Evolutionary conservation across 2,888 invertebrate genomes (phyloP).

Genomic region (Dasysyrphus tricinctus): DNA sequence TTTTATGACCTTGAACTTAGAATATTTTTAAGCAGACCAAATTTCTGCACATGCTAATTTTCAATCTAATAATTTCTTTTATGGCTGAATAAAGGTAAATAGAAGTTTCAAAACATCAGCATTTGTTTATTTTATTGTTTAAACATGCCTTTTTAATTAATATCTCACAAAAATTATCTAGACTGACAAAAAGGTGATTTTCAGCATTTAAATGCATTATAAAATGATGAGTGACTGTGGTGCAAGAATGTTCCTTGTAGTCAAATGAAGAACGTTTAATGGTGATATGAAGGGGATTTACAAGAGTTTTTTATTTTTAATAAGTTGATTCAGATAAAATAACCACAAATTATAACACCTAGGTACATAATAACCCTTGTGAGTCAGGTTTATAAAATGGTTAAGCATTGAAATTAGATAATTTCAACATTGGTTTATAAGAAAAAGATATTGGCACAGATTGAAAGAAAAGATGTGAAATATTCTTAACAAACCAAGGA

Average conservation of each 20-base stretch:
- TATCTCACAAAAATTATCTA: constrained; percentile 30
- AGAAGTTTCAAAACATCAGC: not conserved
- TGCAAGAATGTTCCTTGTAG: not conserved
- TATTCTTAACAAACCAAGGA: too few species aligned
- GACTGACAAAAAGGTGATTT: not conserved
- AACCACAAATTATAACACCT: too few species aligned
- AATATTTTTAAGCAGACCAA: not conserved
- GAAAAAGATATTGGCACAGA: too few species aligned
- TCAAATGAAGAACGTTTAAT: not conserved
- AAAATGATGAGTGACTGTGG: not conserved
- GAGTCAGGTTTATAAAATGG: too few species aligned
- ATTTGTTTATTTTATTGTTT: constrained; percentile 47
- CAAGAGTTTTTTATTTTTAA: not conserved
- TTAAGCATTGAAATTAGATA: too few species aligned
- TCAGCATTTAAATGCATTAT: not conserved
- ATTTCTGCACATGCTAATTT: constrained; percentile 4
- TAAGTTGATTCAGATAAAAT: not conserved
- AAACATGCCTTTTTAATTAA: constrained; percentile 38
- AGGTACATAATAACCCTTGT: too few species aligned
- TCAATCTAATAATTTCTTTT: not conserved
- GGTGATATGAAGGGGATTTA: not conserved
- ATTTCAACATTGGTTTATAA: too few species aligned
- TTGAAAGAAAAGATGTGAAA: too few species aligned
- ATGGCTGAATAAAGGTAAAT: not conserved
- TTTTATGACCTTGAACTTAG: constrained; percentile 12